A percentile compares a stretch with the other conserved stretches of the same genome.
phyloP scores from a whole-genome alignment of 2,113 vertebrate species.

The Cyphomyrus plagiostoma region DNA sequence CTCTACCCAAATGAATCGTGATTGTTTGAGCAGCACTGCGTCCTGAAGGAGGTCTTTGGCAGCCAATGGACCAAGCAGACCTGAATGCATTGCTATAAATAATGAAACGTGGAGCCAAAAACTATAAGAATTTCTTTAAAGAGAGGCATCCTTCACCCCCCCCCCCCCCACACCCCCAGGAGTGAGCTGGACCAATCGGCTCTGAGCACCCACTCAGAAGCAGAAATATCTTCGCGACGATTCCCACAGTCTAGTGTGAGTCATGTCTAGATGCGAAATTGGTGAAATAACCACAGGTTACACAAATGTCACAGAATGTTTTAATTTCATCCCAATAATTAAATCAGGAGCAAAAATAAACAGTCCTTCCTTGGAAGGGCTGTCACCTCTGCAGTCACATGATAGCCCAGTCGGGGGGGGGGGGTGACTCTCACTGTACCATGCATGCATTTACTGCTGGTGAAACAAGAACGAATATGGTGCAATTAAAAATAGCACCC shows the following conservation, averaged over 20 bases:
- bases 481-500: background rate
- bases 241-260: background rate
- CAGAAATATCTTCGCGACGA: background rate
- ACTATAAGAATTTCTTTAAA: background rate
- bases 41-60: background rate
- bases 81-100: background rate
- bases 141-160: background rate
- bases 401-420: background rate
- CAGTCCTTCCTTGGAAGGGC: background rate
- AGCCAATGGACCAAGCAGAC: background rate
- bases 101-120: background rate
- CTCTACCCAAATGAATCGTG: background rate
- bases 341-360: background rate
- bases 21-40: background rate
- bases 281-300: background rate
- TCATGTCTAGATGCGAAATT: background rate
- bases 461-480: background rate
- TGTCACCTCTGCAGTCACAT: background rate
- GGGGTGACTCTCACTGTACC: background rate
- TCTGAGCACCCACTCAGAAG: background rate
- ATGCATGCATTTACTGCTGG: background rate
- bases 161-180: background rate
- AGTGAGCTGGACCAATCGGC: background rate
- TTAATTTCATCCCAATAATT: background rate
- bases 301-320: conserved; percentile 14